Evolutionary conservation across 2,113 vertebrate genomes (phyloP).

Genomic region (Nerophis ophidion): DNA sequence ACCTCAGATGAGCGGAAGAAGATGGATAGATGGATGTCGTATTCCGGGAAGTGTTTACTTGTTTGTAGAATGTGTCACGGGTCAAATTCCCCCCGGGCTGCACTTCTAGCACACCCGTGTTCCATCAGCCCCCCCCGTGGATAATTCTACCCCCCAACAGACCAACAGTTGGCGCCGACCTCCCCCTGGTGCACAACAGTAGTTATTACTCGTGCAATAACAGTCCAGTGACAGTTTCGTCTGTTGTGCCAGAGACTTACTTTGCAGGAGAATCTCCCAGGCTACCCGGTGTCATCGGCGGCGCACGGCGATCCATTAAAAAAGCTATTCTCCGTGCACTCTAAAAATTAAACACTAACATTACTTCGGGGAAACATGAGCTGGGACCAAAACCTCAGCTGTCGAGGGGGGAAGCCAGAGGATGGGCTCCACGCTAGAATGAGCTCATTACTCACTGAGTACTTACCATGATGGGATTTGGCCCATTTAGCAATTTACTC

Average conservation of each 20-base stretch:
- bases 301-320: slow-evolving; percentile 34
- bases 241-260: slow-evolving; percentile 56
- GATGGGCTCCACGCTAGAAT: slow-evolving; percentile 9
- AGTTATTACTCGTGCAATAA: background rate
- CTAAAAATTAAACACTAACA: slow-evolving; percentile 35
- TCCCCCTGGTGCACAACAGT: background rate
- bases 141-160: too few species aligned
- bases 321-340: slow-evolving; percentile 23
- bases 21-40: too few species aligned
- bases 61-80: too few species aligned
- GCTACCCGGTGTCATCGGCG: slow-evolving; percentile 22
- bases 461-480: slow-evolving; percentile 25
- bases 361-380: slow-evolving; percentile 31
- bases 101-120: too few species aligned
- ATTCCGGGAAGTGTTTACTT: too few species aligned
- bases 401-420: background rate
- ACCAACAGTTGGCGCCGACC: too few species aligned
- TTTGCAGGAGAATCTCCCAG: slow-evolving; percentile 37
- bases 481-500: slow-evolving; percentile 42
- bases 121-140: too few species aligned
- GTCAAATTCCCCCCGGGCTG: too few species aligned
- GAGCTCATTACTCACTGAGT: slow-evolving; percentile 32
- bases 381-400: slow-evolving; percentile 14
- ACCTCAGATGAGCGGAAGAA: too few species aligned
- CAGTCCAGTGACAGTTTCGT: slow-evolving; percentile 30